Base-by-base conservation (phyloP, 2,888 invertebrate genomes). In the Bembecia ichneumoniformis region DNA sequence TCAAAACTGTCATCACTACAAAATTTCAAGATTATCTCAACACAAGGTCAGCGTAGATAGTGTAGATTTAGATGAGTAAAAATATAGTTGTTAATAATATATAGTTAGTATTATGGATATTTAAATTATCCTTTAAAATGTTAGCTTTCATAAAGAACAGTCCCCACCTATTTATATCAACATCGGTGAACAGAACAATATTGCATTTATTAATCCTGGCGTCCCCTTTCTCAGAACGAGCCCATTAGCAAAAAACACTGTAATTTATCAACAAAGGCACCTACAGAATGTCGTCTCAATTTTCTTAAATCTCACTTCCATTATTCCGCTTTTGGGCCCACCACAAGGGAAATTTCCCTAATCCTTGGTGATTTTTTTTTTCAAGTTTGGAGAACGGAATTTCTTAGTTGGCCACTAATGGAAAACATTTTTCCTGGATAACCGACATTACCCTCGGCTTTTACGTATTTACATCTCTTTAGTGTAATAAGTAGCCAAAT, bases 251-350 rank as follows among this genome's bases (percentile, higher is more conserved):
- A 79, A 77, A 79, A 80, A 74, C 66, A 74, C 66, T 64, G 77
- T 71, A 78, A 82, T 84, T 82, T 82, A 82, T 82, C 82, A 82
- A 72, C 69, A 68, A 67, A 75, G 71, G 64, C 74, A 76, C 68
- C 71, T 63, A 63, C 71, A 68, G 65, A 70, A 68, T 67, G 73
- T 69, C 70, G 66, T 57, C 58, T 59, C 63, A 66, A 70, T 71
- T 73, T 68, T 62, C 62, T 63, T 68, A 75, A 80, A 79, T 69
- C 75, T 75, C 63, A 55, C 60, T 58, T 53, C 71, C 74, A 74
- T 83, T 79, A 79, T 82, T 79, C 78, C 67, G 62, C 64, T 65
- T 71, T 71, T 68, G 66, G 28, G 66, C 69, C 68, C 67, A 71
- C 72, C 74, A 67, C 72, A 64, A 65, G 69, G 67, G 71, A 73